Percentiles rank a stretch among this genome's conserved stretches.
Evolutionary conservation across 2,113 vertebrate species (phyloP).

Genomic region (Athene noctua): DNA sequence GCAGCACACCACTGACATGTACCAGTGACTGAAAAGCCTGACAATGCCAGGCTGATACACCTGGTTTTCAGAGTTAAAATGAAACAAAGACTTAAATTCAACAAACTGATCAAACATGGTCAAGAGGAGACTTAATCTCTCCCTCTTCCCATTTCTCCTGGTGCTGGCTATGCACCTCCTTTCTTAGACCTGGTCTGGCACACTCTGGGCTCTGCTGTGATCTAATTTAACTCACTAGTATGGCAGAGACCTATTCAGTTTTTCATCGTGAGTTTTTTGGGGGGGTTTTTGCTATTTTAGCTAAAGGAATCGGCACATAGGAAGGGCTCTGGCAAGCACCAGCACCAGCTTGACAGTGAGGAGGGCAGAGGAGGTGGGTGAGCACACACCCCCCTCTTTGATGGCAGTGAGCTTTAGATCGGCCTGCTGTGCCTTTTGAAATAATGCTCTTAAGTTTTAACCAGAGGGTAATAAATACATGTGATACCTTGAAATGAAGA

Average conservation of each 20-base stretch:
- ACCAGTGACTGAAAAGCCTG: neutral
- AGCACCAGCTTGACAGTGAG: neutral
- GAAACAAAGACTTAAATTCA: neutral
- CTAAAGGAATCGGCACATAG: neutral
- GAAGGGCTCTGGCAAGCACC: neutral
- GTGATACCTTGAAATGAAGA: neutral
- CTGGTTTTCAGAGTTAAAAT: neutral
- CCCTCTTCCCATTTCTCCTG: neutral
- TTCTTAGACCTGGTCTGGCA: neutral
- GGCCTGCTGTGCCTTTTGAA: neutral
- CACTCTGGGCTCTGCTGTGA: neutral
- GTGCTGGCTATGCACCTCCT: accelerated
- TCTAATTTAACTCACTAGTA: neutral
- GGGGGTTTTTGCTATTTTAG: neutral
- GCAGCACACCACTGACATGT: neutral
- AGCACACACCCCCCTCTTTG: accelerated
- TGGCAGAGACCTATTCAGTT: neutral
- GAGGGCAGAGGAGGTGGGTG: accelerated
- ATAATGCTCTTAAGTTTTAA: neutral
- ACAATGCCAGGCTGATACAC: neutral
- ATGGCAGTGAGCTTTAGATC: accelerated
- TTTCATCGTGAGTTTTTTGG: neutral
- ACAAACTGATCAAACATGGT: neutral
- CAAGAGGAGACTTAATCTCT: neutral
- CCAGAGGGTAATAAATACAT: neutral